Evolutionary conservation across 2,888 invertebrate species (phyloP).

Genomic region (Morinoia aosen): DNA sequence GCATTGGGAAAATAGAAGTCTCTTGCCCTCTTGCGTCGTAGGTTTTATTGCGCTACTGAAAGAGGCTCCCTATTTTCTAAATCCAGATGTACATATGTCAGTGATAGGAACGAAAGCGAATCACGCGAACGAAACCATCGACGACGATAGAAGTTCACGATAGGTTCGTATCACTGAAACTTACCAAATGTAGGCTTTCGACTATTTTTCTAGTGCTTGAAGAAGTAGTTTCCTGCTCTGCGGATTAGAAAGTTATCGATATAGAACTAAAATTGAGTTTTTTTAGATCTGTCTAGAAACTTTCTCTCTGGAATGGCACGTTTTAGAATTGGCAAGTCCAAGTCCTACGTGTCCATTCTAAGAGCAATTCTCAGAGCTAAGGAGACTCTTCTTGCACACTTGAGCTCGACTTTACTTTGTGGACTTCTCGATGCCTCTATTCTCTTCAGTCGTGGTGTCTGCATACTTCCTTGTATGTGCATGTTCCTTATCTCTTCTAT

Average conservation of each 20-base stretch:
- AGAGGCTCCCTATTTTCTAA: slow-evolving; percentile 43
- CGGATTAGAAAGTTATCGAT: not conserved
- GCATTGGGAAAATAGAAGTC: slow-evolving; percentile 42
- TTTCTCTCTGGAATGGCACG: not conserved
- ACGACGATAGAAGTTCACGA: not conserved
- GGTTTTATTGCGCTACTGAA: slow-evolving; percentile 10
- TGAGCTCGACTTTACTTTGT: not conserved
- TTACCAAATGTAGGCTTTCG: not conserved
- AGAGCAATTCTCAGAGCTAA: not conserved
- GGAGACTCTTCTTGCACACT: not conserved
- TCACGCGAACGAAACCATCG: slow-evolving; percentile 24
- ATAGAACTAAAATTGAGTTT: slow-evolving; percentile 12
- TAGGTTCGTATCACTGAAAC: slow-evolving; percentile 49
- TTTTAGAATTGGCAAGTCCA: not conserved
- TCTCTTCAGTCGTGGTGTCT: slow-evolving; percentile 23
- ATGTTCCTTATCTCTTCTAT: slow-evolving; percentile 39
- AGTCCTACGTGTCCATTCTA: not conserved
- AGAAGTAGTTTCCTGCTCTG: not conserved
- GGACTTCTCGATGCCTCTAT: slow-evolving; percentile 3
- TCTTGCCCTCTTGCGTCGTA: slow-evolving; percentile 4
- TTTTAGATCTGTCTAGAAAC: slow-evolving; percentile 31
- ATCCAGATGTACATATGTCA: slow-evolving; percentile 32
- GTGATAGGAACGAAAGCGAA: slow-evolving; percentile 35
- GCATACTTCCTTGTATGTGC: slow-evolving; percentile 37
- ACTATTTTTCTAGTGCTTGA: slow-evolving; percentile 13